These are phyloP conservation scores for Ophion obscuratus DNA, from an alignment of 2,888 invertebrate genomes.

Conservation along the genomic window DNA sequence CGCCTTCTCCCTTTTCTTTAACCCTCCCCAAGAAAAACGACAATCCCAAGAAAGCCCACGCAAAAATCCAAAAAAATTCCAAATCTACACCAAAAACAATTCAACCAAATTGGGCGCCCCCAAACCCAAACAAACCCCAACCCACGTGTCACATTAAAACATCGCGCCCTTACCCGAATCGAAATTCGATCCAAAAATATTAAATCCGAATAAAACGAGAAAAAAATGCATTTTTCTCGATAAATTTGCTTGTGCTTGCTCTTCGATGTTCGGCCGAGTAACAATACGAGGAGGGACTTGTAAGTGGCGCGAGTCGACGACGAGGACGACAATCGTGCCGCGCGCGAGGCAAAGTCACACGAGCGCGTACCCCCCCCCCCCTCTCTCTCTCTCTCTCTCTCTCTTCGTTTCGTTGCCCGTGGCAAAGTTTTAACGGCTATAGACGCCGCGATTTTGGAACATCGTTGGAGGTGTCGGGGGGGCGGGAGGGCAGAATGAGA, in stretches of 20 bases:
- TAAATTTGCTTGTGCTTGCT: slow-evolving; percentile 50
- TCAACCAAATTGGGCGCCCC: too few relatives aligned
- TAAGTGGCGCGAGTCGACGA: slow-evolving; percentile 49
- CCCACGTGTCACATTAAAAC: too few relatives aligned
- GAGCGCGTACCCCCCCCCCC: not conserved
- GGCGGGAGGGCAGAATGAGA: slow-evolving; percentile 26
- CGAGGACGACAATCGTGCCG: slow-evolving; percentile 47
- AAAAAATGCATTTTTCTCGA: slow-evolving; percentile 28
- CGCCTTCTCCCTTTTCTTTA: too few relatives aligned
- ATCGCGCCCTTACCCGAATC: too few relatives aligned
- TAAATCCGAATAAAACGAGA: slow-evolving; percentile 31
- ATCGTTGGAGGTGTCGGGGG: not conserved
- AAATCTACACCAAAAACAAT: too few relatives aligned
- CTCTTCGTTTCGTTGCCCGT: not conserved
- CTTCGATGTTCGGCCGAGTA: slow-evolving; percentile 44
- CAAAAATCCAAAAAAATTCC: too few relatives aligned
- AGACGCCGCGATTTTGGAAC: slow-evolving; percentile 30
- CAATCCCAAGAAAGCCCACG: too few relatives aligned
- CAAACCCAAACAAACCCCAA: too few relatives aligned
- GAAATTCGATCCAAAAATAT: too few relatives aligned
- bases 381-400: slow-evolving; percentile 16
- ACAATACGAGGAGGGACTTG: slow-evolving; percentile 38
- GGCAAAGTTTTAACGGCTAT: slow-evolving; percentile 9
- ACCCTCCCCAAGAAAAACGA: too few relatives aligned
- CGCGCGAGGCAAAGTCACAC: slow-evolving; percentile 26